phyloP scores from a whole-genome alignment of 2,888 invertebrate species.

The Acholoe squamosa region DNA sequence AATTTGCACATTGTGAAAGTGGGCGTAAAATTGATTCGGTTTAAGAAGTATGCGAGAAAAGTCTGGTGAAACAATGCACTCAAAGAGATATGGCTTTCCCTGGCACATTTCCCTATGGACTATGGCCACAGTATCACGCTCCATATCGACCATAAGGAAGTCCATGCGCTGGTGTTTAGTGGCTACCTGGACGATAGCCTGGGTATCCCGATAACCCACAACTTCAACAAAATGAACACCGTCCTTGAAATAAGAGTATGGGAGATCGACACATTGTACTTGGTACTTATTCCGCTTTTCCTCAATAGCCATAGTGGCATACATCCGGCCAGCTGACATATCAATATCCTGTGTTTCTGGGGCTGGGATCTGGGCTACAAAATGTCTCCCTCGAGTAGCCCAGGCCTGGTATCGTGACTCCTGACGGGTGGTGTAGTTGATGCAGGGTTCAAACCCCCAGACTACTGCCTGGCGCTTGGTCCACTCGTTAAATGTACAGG shows the following conservation, averaged over 20 bases:
- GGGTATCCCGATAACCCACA: neutral
- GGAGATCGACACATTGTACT: conserved; percentile 60
- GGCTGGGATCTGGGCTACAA: conserved; percentile 45
- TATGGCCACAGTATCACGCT: neutral
- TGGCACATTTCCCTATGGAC: conserved; percentile 29
- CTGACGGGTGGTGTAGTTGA: conserved; percentile 60
- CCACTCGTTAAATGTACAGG: conserved; percentile 55
- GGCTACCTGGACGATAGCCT: conserved; percentile 57
- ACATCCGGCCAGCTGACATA: conserved; percentile 58
- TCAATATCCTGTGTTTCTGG: conserved; percentile 63
- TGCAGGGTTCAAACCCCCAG: conserved; percentile 61
- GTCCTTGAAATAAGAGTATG: conserved; percentile 60
- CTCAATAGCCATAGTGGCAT: conserved; percentile 61
- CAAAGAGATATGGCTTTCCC: conserved; percentile 30
- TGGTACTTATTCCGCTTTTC: conserved; percentile 60
- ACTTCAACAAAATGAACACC: conserved; percentile 57
- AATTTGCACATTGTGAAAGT: conserved; percentile 9
- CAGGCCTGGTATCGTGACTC: conserved; percentile 56
- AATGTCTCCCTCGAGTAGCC: conserved; percentile 58
- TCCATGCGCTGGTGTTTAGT: conserved; percentile 49
- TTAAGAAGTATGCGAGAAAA: conserved; percentile 54
- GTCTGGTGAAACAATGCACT: conserved; percentile 54
- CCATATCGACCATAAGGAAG: conserved; percentile 49
- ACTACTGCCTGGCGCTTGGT: conserved; percentile 40
- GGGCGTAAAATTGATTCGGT: conserved; percentile 37